Evolutionary conservation across 2,888 invertebrate species (phyloP).

Genomic region (Nymphalis c-album): DNA sequence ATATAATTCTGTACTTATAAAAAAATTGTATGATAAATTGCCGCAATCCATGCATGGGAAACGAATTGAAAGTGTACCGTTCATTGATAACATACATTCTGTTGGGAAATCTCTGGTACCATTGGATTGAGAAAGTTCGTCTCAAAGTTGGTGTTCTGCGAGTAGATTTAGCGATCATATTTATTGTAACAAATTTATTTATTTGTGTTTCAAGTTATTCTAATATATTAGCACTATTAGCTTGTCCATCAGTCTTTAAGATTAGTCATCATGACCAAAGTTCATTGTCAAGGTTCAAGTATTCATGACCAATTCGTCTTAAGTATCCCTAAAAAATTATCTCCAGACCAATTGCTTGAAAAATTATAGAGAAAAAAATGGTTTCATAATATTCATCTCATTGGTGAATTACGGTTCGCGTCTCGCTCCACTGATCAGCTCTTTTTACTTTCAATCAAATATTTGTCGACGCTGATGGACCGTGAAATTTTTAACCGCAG

Average conservation of each 20-base stretch:
- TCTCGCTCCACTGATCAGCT: conserved; percentile 24
- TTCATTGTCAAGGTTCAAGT: too few species aligned
- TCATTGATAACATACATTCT: conserved; percentile 32
- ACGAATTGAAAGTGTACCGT: conserved; percentile 27
- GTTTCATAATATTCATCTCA: conserved; percentile 12
- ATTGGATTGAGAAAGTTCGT: conserved; percentile 14
- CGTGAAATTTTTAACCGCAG: conserved; percentile 35
- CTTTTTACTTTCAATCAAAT: conserved; percentile 39
- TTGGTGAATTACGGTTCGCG: conserved; percentile 13
- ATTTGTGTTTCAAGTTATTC: too few species aligned
- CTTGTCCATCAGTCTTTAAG: too few species aligned
- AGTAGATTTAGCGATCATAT: not conserved
- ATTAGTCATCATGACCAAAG: too few species aligned
- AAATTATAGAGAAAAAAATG: not conserved
- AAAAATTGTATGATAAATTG: conserved; percentile 24
- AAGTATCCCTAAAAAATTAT: not conserved
- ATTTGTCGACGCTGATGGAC: conserved; percentile 31
- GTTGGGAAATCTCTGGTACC: conserved; percentile 27
- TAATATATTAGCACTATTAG: too few species aligned
- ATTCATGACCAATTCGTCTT: not conserved
- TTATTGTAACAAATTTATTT: too few species aligned
- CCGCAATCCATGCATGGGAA: conserved; percentile 34
- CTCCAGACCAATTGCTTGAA: not conserved
- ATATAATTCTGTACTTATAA: conserved; percentile 27
- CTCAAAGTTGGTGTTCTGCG: not conserved